Conservation (phyloP, 2,113 vertebrate species). For the Istiophorus platypterus region DNA sequence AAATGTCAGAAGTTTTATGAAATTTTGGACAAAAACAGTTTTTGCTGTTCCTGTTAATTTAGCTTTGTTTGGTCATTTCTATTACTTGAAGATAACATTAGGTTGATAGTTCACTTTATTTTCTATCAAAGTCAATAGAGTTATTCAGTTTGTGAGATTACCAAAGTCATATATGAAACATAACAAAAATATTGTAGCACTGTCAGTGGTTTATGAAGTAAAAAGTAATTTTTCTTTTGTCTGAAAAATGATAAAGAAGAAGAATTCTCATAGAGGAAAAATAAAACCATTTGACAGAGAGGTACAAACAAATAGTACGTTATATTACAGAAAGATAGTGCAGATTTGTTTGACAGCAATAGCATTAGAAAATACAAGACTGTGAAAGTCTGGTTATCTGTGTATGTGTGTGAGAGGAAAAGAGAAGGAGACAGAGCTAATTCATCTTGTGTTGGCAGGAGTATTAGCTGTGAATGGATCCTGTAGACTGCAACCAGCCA, state of each 20-base stretch:
- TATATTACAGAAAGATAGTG: constrained; percentile 33
- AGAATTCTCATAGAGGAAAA: constrained; percentile 6
- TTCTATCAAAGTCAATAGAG: constrained; percentile 13
- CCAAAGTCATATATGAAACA: constrained; percentile 8
- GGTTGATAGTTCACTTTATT: constrained; percentile 15
- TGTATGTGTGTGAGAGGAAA: neutral
- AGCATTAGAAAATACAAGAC: constrained; percentile 44
- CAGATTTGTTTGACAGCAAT: constrained; percentile 40
- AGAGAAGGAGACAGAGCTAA: constrained; percentile 37
- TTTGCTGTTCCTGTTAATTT: neutral
- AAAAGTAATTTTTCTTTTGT: constrained; percentile 34
- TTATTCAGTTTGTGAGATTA: constrained; percentile 17
- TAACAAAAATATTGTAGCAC: constrained; percentile 25
- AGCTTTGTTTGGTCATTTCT: constrained; percentile 32
- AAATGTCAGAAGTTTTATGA: neutral
- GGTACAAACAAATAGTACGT: constrained; percentile 53
- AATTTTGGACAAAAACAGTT: neutral
- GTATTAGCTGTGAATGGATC: constrained; percentile 48
- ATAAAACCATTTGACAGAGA: constrained; percentile 20
- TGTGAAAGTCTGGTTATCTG: constrained; percentile 11
- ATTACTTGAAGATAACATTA: constrained; percentile 22
- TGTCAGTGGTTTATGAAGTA: constrained; percentile 25
- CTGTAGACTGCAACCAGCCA: constrained; percentile 53
- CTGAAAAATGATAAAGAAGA: constrained; percentile 42
- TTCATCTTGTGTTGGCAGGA: constrained; percentile 67